These are phyloP conservation scores for Athripsodes cinereus DNA, from an alignment of 2,888 invertebrate species.

Conservation along the genomic window DNA sequence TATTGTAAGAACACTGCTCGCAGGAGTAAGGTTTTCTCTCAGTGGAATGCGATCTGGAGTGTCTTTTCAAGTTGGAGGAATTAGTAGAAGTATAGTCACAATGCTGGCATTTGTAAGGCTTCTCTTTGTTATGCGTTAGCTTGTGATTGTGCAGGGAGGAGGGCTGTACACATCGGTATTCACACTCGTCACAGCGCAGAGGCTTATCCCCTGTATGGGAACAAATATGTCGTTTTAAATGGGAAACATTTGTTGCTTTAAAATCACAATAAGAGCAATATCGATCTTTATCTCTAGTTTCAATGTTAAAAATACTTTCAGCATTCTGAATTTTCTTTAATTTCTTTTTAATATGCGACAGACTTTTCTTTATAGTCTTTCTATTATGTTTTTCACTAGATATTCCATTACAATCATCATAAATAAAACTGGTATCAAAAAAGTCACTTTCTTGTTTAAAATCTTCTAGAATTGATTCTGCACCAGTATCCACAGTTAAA, in stretches of 20 bases:
- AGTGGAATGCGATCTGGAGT: slow-evolving; percentile 16
- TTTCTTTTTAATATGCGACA: slow-evolving; percentile 8
- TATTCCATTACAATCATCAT: not conserved
- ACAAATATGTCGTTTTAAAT: slow-evolving; percentile 14
- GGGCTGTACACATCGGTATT: slow-evolving; percentile 19
- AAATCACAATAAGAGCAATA: slow-evolving; percentile 16
- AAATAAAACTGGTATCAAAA: not conserved
- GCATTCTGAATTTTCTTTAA: not conserved
- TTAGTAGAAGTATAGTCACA: slow-evolving; percentile 25
- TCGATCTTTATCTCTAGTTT: not conserved
- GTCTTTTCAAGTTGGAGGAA: slow-evolving; percentile 21
- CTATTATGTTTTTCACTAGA: not conserved
- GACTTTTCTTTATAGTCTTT: not conserved
- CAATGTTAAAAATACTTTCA: not conserved
- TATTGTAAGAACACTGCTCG: slow-evolving; percentile 18
- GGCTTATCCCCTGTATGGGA: slow-evolving; percentile 23
- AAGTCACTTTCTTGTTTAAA: not conserved
- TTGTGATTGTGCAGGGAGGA: slow-evolving; percentile 18
- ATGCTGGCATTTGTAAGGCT: slow-evolving; percentile 18
- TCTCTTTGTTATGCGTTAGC: slow-evolving; percentile 16
- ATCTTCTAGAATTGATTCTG: not conserved
- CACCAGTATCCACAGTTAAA: not conserved
- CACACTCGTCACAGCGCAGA: slow-evolving; percentile 17
- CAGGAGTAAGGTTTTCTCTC: slow-evolving; percentile 22
- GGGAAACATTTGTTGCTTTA: slow-evolving; percentile 15